Conservation (phyloP, 2,797 vertebrate species). For the Megaceryle alcyon region DNA sequence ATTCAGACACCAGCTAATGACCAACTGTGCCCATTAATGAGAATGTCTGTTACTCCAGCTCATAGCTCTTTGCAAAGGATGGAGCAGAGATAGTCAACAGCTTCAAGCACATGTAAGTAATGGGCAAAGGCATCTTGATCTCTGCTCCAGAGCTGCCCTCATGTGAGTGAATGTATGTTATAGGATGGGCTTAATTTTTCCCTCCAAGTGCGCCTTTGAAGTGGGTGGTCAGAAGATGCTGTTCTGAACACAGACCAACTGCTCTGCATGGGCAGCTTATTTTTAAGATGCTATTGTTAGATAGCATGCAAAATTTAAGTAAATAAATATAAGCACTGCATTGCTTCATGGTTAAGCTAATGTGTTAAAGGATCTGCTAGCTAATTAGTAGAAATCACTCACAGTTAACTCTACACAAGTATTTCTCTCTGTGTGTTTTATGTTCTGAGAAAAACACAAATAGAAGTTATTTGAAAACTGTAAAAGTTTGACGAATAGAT, state of each 20-base stretch:
- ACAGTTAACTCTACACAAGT: neutral
- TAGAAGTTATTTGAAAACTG: neutral
- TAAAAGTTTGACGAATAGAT: neutral
- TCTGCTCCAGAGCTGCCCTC: neutral
- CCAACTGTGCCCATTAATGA: neutral
- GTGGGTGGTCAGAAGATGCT: neutral
- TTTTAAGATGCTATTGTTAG: neutral
- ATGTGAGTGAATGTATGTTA: fast-evolving
- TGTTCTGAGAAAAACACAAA: neutral
- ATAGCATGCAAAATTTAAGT: neutral
- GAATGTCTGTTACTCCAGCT: neutral
- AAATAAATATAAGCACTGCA: neutral
- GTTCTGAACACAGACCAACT: neutral
- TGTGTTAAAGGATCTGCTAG: neutral
- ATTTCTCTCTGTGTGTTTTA: neutral
- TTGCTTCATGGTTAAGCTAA: neutral
- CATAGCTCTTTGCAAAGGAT: neutral
- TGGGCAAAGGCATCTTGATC: neutral
- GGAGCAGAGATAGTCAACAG: neutral
- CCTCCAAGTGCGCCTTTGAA: neutral
- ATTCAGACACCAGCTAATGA: slow-evolving; percentile 13
- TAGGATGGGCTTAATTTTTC: neutral
- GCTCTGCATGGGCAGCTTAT: neutral
- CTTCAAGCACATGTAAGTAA: neutral
- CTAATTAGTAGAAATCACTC: neutral